Evolutionary conservation across 2,888 invertebrate genomes (phyloP).

Genomic region (Xestia rhomboidea): DNA sequence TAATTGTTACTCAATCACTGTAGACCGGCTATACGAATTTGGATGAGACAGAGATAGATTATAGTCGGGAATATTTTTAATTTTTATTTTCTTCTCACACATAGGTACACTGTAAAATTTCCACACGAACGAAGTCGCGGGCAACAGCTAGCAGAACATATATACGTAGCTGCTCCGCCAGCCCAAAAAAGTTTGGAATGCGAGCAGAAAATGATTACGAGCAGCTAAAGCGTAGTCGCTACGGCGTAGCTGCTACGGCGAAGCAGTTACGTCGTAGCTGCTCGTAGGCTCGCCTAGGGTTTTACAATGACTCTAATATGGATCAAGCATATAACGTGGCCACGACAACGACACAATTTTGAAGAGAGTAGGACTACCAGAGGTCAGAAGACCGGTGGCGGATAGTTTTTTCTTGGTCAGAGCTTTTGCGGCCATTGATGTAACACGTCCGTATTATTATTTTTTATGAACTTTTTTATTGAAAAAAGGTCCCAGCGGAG

Average conservation of each 20-base stretch:
- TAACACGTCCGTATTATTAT: neutral
- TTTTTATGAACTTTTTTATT: neutral
- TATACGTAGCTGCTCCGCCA: too few relatives aligned
- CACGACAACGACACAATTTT: neutral
- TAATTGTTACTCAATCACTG: neutral
- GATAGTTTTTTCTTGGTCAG: neutral
- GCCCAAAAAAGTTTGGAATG: neutral
- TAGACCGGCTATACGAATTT: neutral
- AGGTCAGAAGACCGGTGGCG: neutral
- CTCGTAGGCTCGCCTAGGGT: neutral
- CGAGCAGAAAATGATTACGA: neutral
- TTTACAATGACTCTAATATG: neutral
- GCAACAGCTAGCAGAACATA: neutral
- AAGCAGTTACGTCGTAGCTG: slow-evolving; percentile 2
- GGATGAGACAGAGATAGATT: neutral
- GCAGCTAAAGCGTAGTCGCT: neutral
- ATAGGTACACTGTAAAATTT: neutral
- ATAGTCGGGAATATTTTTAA: too few relatives aligned
- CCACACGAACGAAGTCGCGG: neutral
- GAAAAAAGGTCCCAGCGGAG: neutral
- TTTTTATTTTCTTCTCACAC: neutral
- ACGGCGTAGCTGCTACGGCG: neutral
- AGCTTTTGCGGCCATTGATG: neutral
- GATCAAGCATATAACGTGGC: neutral
- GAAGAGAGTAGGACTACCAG: neutral